phyloP scores from a whole-genome alignment of 2,888 invertebrate species.

The Polyploca ridens region DNA sequence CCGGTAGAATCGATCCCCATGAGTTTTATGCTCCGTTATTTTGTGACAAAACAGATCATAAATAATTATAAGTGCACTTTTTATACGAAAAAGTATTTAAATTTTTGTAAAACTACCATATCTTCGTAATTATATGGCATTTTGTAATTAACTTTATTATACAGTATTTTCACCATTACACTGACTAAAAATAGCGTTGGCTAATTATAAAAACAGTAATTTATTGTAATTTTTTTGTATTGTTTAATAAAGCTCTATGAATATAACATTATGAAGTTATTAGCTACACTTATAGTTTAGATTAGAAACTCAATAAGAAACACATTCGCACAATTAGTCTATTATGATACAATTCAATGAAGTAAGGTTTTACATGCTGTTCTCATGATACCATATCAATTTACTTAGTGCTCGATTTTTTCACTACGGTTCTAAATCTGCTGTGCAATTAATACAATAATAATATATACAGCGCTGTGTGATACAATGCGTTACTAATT shows the following conservation, averaged over 20 bases:
- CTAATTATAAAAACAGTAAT: no score
- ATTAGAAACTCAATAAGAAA: conserved; percentile 42
- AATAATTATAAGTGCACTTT: no score
- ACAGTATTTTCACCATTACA: no score
- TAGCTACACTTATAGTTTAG: conserved; percentile 17
- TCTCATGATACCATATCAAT: conserved; percentile 59
- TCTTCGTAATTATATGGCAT: no score
- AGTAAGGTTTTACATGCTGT: conserved; percentile 47
- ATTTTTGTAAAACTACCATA: no score
- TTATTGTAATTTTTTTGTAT: neutral
- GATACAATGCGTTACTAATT: conserved; percentile 1
- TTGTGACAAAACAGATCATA: no score
- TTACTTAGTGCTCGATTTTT: conserved; percentile 31
- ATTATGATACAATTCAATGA: conserved; percentile 56
- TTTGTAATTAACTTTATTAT: no score
- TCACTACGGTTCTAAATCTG: neutral
- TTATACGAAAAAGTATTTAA: no score
- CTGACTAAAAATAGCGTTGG: no score
- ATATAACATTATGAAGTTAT: conserved; percentile 32
- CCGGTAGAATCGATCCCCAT: no score
- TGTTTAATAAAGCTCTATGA: neutral
- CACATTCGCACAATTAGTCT: conserved; percentile 60
- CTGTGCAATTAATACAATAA: neutral
- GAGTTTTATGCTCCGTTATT: no score
- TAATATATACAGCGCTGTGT: neutral